Conservation (phyloP, 2,888 invertebrate genomes). For the Leptopilina syphax region DNA sequence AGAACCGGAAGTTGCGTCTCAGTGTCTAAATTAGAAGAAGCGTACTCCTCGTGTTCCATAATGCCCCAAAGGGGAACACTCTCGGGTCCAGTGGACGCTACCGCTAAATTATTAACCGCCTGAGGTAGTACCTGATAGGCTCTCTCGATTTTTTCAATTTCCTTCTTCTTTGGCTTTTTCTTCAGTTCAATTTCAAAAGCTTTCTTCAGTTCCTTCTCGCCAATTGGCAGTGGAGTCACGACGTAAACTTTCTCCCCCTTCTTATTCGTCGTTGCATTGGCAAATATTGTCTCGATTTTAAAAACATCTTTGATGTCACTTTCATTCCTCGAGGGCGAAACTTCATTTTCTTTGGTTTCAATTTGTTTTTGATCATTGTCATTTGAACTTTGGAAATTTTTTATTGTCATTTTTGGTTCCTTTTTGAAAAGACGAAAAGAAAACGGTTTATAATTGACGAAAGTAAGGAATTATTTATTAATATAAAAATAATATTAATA, state of each 20-base stretch:
- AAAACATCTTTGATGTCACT: not conserved
- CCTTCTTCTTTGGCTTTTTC: constrained; percentile 52
- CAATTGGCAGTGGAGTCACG: constrained; percentile 85
- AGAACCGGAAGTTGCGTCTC: constrained; percentile 63
- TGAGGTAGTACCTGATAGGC: constrained; percentile 74
- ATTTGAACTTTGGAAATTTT: not conserved
- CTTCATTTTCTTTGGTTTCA: constrained; percentile 24
- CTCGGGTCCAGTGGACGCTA: constrained; percentile 70
- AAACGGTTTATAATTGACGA: not conserved
- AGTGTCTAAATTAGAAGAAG: constrained; percentile 46
- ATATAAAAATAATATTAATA: no score
- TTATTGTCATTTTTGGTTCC: not conserved
- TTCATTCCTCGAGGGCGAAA: not conserved
- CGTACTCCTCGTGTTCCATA: constrained; percentile 74
- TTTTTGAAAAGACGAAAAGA: not conserved
- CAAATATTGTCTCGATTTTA: not conserved
- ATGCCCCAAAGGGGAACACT: constrained; percentile 72
- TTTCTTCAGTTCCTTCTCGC: constrained; percentile 70
- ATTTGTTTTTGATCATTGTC: not conserved
- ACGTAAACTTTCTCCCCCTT: constrained; percentile 87
- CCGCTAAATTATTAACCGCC: constrained; percentile 74
- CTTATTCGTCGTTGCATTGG: constrained; percentile 70
- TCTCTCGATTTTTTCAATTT: constrained; percentile 68
- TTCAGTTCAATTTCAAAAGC: constrained; percentile 55
- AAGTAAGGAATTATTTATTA: not conserved